Conservation (phyloP, 92 coral and sea anemone genomes). For the Palythoa heliodiscus region DNA sequence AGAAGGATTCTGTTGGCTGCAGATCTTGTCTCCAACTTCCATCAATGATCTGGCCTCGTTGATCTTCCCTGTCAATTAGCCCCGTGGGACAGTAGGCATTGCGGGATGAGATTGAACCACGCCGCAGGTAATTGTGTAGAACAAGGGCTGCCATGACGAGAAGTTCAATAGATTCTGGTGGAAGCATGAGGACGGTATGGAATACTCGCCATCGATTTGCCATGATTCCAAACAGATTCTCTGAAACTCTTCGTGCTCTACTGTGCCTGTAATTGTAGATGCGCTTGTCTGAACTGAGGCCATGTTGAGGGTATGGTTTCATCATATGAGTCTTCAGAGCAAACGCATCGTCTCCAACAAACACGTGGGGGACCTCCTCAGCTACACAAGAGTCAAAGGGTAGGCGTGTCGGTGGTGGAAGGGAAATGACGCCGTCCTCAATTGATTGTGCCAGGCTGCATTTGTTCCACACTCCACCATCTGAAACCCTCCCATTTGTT, state of each 20-base stretch:
- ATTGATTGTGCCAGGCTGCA: slow-evolving; percentile 54
- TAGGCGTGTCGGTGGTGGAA: slow-evolving; percentile 54
- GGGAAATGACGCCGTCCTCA: slow-evolving; percentile 49
- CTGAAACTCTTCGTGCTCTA: slow-evolving; percentile 54
- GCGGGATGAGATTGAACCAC: slow-evolving; percentile 43
- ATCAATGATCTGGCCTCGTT: slow-evolving; percentile 12
- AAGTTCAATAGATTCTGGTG: slow-evolving; percentile 41
- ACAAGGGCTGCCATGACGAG: slow-evolving; percentile 47
- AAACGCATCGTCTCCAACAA: slow-evolving; percentile 57
- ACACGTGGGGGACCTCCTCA: slow-evolving; percentile 45
- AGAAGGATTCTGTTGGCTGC: slow-evolving; percentile 37
- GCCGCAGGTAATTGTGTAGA: slow-evolving; percentile 49
- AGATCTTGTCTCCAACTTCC: slow-evolving; percentile 53
- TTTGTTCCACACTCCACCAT: slow-evolving; percentile 69
- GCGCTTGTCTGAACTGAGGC: slow-evolving; percentile 34
- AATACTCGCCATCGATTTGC: slow-evolving; percentile 59
- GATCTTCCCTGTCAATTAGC: slow-evolving; percentile 30
- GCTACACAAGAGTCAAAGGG: slow-evolving; percentile 35
- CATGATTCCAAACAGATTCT: slow-evolving; percentile 59
- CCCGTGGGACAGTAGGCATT: slow-evolving; percentile 50
- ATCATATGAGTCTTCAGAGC: slow-evolving; percentile 26
- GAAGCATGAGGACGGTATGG: slow-evolving; percentile 25
- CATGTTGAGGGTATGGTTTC: slow-evolving; percentile 62
- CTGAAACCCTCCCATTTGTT: slow-evolving; percentile 59
- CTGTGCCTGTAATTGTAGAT: slow-evolving; percentile 41